Percentiles rank a stretch among this genome's conserved stretches.
These are phyloP conservation scores for Amblyjoppa fuscipennis DNA, from an alignment of 2,888 invertebrate species.

Conservation along the genomic window DNA sequence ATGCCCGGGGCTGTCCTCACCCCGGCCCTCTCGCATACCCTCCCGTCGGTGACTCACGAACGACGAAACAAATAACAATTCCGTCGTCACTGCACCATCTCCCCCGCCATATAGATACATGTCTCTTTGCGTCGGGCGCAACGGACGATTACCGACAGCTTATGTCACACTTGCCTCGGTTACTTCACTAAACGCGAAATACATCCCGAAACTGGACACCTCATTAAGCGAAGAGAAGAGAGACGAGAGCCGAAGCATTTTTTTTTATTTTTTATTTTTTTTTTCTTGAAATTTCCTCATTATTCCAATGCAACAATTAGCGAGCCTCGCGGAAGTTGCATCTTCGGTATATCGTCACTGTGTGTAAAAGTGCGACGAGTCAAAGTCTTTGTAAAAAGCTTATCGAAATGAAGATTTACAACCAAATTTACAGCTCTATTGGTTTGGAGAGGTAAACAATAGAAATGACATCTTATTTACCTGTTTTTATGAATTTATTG, in stretches of 20 bases:
- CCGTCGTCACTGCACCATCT: slow-evolving; percentile 21
- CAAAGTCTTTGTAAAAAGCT: too few relatives aligned
- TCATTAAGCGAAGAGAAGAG: slow-evolving; percentile 1
- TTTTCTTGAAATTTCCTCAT: slow-evolving; percentile 13
- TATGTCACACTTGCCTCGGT: slow-evolving; percentile 42
- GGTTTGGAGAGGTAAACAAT: too few relatives aligned
- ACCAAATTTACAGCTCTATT: too few relatives aligned
- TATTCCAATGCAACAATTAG: too few relatives aligned
- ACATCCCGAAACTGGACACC: slow-evolving; percentile 57
- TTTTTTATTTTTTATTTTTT: neutral
- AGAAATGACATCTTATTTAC: too few relatives aligned
- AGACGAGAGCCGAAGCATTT: slow-evolving; percentile 5
- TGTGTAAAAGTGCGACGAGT: too few relatives aligned
- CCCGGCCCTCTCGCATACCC: slow-evolving; percentile 5
- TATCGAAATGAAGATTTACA: too few relatives aligned
- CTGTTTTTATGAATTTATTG: too few relatives aligned
- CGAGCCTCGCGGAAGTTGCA: too few relatives aligned
- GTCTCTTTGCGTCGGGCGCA: neutral
- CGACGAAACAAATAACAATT: slow-evolving; percentile 72
- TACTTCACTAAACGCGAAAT: slow-evolving; percentile 31
- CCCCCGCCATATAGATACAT: neutral
- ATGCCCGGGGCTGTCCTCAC: slow-evolving; percentile 43
- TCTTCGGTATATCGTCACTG: too few relatives aligned
- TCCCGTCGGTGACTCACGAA: slow-evolving; percentile 77
- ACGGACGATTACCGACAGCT: slow-evolving; percentile 7